These are phyloP conservation scores for Eretmocerus hayati DNA, from an alignment of 2,888 invertebrate genomes.

Conservation along the genomic window DNA sequence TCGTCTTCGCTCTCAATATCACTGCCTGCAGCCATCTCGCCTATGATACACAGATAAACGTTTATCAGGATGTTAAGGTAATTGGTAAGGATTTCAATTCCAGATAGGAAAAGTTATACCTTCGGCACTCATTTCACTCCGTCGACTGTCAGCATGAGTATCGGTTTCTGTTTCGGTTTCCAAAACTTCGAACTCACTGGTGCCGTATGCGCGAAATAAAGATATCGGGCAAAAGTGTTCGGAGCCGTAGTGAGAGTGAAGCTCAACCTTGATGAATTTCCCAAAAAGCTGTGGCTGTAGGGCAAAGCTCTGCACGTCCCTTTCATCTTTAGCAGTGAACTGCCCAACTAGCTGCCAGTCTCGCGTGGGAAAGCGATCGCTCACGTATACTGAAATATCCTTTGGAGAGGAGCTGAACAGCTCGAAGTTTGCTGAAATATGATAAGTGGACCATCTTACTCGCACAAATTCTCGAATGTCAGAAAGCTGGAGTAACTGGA, in stretches of 20 bases:
- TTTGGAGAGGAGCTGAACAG: conserved; percentile 95
- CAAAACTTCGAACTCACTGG: conserved; percentile 84
- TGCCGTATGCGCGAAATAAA: conserved; percentile 88
- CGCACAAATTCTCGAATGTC: too few relatives aligned
- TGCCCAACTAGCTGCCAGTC: conserved; percentile 88
- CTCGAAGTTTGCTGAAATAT: conserved; percentile 85
- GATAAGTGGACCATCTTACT: too few relatives aligned
- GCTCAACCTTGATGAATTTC: conserved; percentile 84
- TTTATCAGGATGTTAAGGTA: too few relatives aligned
- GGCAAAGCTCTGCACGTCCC: conserved; percentile 79
- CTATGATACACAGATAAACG: too few relatives aligned
- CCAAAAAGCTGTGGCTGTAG: conserved; percentile 76
- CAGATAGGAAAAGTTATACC: too few relatives aligned
- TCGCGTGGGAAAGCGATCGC: conserved; percentile 82
- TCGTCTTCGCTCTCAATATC: conserved; percentile 45
- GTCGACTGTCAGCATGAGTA: conserved; percentile 34
- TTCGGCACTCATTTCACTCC: too few relatives aligned
- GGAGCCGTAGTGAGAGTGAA: conserved; percentile 88
- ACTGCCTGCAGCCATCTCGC: conserved; percentile 3
- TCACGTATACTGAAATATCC: conserved; percentile 79
- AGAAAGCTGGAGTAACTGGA: too few relatives aligned
- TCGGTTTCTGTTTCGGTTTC: conserved; percentile 72
- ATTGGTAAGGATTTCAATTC: too few relatives aligned
- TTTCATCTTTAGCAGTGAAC: conserved; percentile 79
- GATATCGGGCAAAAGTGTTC: conserved; percentile 98